phyloP scores from a whole-genome alignment of 2,113 vertebrate genomes.

The Heptranchias perlo region DNA sequence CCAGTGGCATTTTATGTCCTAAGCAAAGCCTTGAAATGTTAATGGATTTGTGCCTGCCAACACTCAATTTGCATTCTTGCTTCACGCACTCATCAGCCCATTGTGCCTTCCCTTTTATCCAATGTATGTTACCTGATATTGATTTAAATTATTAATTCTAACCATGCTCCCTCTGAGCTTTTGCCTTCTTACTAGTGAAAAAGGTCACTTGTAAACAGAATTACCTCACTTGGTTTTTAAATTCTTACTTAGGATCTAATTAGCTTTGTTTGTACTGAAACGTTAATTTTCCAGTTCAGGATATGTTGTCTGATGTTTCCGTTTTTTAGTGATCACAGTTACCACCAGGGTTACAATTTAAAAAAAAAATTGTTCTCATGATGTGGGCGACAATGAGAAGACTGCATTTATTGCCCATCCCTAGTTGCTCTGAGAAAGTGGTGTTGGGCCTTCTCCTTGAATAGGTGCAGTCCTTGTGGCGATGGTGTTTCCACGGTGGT shows the following conservation, averaged over 20 bases:
- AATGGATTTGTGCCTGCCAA: not conserved
- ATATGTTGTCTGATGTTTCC: not conserved
- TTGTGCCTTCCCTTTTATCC: not conserved
- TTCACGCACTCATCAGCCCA: not conserved
- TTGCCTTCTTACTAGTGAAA: not conserved
- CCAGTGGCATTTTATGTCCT: not conserved
- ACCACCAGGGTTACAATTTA: too few species aligned
- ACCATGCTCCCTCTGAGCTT: not conserved
- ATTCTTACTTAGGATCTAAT: not conserved
- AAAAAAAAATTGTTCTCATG: too few species aligned
- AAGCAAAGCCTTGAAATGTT: not conserved
- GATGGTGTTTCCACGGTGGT: not conserved
- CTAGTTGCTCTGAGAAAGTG: too few species aligned
- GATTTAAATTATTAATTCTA: not conserved
- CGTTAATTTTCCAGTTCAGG: not conserved
- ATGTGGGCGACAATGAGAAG: too few species aligned
- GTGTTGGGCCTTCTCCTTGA: too few species aligned
- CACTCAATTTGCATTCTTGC: not conserved
- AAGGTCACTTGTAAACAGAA: not conserved
- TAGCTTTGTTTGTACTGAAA: not conserved
- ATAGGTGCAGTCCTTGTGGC: too few species aligned
- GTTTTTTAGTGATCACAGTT: not conserved
- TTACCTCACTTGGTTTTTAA: not conserved
- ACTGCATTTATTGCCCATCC: too few species aligned
- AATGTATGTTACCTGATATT: not conserved